A percentile compares a stretch with the other conserved stretches of the same genome.
These are phyloP conservation scores for cat (Felis catus) DNA, from an alignment of 2,113 vertebrate genomes.

Conservation along the genomic window DNA sequence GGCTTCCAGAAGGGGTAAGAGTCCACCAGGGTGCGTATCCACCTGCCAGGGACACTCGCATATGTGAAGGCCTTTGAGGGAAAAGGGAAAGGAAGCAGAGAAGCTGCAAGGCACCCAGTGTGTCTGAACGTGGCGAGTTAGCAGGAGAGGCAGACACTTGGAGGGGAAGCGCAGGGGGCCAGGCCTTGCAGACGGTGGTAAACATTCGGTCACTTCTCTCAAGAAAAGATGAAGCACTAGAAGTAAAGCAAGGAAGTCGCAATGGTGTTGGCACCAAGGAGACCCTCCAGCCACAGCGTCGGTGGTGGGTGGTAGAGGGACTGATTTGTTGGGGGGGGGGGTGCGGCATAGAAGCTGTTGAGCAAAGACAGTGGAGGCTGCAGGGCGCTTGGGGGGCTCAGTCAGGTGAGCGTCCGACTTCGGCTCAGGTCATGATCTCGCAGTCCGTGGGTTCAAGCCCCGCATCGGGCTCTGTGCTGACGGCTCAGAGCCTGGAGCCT, in stretches of 20 bases:
- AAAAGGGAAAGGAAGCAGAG: fast-evolving
- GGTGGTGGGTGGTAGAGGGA: fast-evolving
- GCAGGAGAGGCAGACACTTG: fast-evolving
- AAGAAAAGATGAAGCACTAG: neutral
- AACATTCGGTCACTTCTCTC: neutral
- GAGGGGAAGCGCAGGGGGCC: fast-evolving
- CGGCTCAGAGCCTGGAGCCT: too few species aligned
- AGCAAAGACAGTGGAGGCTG: neutral
- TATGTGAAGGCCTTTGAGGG: too few species aligned
- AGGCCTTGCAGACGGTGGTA: fast-evolving
- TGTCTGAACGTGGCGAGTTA: fast-evolving
- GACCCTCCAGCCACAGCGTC: fast-evolving
- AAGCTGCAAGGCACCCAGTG: fast-evolving
- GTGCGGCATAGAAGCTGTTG: fast-evolving
- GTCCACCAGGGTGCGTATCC: fast-evolving
- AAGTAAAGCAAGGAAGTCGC: neutral
- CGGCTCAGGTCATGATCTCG: too few species aligned
- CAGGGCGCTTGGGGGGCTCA: too few species aligned
- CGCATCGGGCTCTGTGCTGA: too few species aligned
- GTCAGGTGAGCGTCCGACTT: too few species aligned
- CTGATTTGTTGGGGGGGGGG: fast-evolving
- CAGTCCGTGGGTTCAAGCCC: too few species aligned
- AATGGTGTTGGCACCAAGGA: neutral
- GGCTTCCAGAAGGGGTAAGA: neutral
- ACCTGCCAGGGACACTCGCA: fast-evolving